Evolutionary conservation across 2,113 vertebrate genomes (phyloP).

Genomic region (Sebastes schlegelii): DNA sequence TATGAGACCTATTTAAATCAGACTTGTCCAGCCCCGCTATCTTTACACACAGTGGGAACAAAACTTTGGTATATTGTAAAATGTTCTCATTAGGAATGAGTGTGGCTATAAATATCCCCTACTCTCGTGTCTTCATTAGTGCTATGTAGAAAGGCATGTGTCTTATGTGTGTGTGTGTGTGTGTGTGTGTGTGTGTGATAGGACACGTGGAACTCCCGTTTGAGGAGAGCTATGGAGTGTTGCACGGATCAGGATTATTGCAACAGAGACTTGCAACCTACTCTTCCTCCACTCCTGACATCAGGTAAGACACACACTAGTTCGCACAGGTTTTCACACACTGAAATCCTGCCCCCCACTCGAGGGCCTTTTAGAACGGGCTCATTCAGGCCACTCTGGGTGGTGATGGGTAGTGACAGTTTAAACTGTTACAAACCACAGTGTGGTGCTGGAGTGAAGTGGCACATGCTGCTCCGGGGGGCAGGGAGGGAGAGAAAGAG

Average conservation of each 20-base stretch:
- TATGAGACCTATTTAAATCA: conserved; percentile 40
- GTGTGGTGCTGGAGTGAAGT: conserved; percentile 68
- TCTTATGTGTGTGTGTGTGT: conserved; percentile 6
- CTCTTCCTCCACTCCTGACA: conserved; percentile 89
- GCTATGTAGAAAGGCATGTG: background rate
- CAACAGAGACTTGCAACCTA: conserved; percentile 93
- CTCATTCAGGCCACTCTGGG: conserved; percentile 40
- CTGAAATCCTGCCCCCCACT: conserved; percentile 41
- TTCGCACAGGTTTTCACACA: conserved; percentile 35
- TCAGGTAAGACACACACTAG: conserved; percentile 83
- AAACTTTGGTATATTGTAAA: conserved; percentile 5
- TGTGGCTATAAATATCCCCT: conserved; percentile 24
- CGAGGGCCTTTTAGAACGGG: conserved; percentile 45
- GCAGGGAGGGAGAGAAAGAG: conserved; percentile 7
- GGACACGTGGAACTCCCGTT: conserved; percentile 91
- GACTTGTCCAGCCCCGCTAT: background rate
- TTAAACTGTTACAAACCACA: conserved; percentile 83
- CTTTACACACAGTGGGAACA: conserved; percentile 7
- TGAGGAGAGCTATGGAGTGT: conserved; percentile 91
- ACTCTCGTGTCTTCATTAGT: background rate
- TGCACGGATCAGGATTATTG: conserved; percentile 94
- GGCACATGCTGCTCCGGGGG: conserved; percentile 57
- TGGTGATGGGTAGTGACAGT: conserved; percentile 74
- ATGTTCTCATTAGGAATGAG: conserved; percentile 4
- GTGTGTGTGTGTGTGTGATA: conserved; percentile 60